phyloP scores from a whole-genome alignment of 2,797 vertebrate species.

The Phalloptychus januarius region DNA sequence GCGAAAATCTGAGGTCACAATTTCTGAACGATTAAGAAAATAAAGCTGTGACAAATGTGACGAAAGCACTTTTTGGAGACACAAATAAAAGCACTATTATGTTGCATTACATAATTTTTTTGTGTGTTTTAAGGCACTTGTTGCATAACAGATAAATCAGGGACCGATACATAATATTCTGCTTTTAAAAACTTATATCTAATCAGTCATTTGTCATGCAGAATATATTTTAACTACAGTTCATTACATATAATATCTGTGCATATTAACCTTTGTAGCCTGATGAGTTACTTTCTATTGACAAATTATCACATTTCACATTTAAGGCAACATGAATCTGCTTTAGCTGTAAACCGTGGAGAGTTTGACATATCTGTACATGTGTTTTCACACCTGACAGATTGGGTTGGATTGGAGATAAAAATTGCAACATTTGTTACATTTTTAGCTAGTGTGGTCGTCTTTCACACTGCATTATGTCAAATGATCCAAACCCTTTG shows the following conservation, averaged over 20 bases:
- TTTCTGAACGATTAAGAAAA: slow-evolving; percentile 14
- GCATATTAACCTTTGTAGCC: not conserved
- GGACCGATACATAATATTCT: not conserved
- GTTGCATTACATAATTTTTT: not conserved
- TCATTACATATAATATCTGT: not conserved
- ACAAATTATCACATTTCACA: not conserved
- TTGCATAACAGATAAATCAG: not conserved
- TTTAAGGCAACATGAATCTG: not conserved
- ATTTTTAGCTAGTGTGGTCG: too few relatives aligned
- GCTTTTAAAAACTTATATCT: not conserved
- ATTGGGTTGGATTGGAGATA: too few relatives aligned
- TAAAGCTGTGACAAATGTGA: slow-evolving; percentile 2
- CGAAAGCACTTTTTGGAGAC: not conserved
- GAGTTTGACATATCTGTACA: slow-evolving; percentile 10
- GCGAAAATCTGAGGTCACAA: slow-evolving; percentile 12
- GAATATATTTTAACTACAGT: not conserved
- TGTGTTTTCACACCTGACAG: too few relatives aligned
- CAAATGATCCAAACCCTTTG: too few relatives aligned
- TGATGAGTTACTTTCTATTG: not conserved
- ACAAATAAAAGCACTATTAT: not conserved
- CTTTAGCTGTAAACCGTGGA: slow-evolving; percentile 13
- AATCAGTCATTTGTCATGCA: not conserved
- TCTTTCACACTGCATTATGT: too few relatives aligned
- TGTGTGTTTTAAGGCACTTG: not conserved
- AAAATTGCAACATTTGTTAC: too few relatives aligned